Evolutionary conservation across 2,888 invertebrate species (phyloP).

Genomic region (Rapana venosa): DNA sequence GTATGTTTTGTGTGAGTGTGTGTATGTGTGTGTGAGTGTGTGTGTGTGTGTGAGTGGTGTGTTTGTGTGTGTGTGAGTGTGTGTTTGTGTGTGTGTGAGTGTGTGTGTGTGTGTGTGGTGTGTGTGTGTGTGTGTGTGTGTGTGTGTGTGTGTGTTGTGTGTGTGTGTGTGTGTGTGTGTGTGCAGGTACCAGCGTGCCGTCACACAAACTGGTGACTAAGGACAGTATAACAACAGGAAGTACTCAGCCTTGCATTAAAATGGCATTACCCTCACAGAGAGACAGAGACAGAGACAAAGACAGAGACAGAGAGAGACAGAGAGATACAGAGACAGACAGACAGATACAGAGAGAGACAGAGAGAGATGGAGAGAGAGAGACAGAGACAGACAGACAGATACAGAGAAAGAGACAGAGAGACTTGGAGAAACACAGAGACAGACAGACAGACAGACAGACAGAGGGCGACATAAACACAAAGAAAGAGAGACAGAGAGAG

Average conservation of each 20-base stretch:
- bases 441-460: not conserved
- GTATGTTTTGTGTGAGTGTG: not conserved
- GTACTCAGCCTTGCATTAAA: too few relatives aligned
- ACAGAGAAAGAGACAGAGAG: not conserved
- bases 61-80: not conserved
- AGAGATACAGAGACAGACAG: not conserved
- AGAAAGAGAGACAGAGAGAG: not conserved
- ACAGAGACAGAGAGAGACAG: not conserved
- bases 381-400: not conserved
- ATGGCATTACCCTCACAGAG: not conserved
- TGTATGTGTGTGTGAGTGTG: not conserved
- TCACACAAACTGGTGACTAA: too few relatives aligned
- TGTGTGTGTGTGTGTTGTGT: not conserved
- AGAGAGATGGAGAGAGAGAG: not conserved
- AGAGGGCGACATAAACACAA: not conserved
- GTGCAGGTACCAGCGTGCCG: not conserved
- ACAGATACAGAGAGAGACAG: not conserved
- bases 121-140: not conserved
- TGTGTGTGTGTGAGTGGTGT: not conserved
- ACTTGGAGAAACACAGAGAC: not conserved
- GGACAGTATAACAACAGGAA: too few relatives aligned
- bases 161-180: not conserved
- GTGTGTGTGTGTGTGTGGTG: not conserved
- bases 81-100: not conserved
- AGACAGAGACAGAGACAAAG: not conserved